Percentiles rank a stretch among this genome's conserved stretches.
Evolutionary conservation across 92 coral and sea anemone genomes (phyloP).

Genomic region (Scolanthus callimorphus): DNA sequence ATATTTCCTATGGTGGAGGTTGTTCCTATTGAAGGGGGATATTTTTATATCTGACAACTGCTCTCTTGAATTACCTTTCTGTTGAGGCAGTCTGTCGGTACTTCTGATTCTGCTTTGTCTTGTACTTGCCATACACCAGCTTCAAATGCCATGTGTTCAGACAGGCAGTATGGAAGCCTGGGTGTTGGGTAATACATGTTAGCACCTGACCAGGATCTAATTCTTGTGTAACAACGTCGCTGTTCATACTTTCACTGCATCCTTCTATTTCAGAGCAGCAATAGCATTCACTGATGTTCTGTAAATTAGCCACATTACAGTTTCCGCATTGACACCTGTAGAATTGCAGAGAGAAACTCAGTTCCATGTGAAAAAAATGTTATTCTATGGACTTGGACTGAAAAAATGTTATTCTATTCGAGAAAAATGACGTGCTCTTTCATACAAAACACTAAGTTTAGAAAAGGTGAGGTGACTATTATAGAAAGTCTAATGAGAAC

Average conservation of each 20-base stretch:
- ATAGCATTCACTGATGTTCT: slow-evolving; percentile 54
- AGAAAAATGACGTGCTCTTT: too few relatives aligned
- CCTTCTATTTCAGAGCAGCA: slow-evolving; percentile 51
- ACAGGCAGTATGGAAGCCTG: slow-evolving; percentile 52
- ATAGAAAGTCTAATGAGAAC: too few relatives aligned
- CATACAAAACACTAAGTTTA: too few relatives aligned
- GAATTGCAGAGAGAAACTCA: too few relatives aligned
- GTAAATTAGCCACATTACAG: slow-evolving; percentile 15
- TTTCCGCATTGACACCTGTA: slow-evolving; percentile 19
- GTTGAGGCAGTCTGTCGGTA: background rate
- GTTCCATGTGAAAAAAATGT: too few relatives aligned
- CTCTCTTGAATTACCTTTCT: background rate
- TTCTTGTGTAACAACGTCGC: slow-evolving; percentile 45
- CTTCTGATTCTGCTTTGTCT: background rate
- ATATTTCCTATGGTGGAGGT: too few relatives aligned
- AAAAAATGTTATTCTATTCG: too few relatives aligned
- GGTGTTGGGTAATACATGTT: slow-evolving; percentile 46
- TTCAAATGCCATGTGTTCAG: slow-evolving; percentile 12
- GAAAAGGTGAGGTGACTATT: too few relatives aligned
- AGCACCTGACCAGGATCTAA: slow-evolving; percentile 4
- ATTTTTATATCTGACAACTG: too few relatives aligned
- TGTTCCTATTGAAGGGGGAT: too few relatives aligned
- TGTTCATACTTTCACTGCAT: slow-evolving; percentile 32
- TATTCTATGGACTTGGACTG: too few relatives aligned
- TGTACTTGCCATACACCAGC: background rate